Evolutionary conservation across 2,113 vertebrate genomes (phyloP).

Genomic region (Axis porcinus): DNA sequence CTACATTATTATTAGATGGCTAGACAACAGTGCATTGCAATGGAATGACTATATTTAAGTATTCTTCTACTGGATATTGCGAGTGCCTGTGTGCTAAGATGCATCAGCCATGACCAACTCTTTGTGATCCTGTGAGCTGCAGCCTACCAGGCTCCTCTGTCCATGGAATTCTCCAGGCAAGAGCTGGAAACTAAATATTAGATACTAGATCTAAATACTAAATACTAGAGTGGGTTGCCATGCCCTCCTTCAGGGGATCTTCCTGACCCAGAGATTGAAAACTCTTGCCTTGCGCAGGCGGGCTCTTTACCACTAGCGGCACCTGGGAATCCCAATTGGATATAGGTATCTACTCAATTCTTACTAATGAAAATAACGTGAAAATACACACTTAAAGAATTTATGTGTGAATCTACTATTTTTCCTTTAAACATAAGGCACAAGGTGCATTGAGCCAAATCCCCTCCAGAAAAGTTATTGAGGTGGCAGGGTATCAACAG

Average conservation of each 20-base stretch:
- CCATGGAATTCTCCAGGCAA: neutral
- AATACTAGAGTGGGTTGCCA: neutral
- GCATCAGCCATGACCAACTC: neutral
- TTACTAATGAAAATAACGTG: neutral
- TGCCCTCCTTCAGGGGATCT: neutral
- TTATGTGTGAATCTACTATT: neutral
- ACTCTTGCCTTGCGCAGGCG: neutral
- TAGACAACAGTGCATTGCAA: neutral
- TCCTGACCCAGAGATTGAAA: neutral
- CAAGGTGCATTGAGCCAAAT: neutral
- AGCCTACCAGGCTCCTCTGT: neutral
- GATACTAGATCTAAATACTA: neutral
- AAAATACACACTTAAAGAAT: neutral
- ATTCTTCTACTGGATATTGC: neutral
- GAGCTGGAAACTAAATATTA: neutral
- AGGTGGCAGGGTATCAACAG: neutral
- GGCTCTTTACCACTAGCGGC: neutral
- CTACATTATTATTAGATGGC: neutral
- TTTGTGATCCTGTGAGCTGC: neutral
- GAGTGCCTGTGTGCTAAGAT: neutral
- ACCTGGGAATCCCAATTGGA: neutral
- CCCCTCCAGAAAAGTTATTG: neutral
- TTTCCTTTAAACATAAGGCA: neutral
- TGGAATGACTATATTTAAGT: neutral
- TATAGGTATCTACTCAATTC: neutral